These are phyloP conservation scores for Phylloscopus trochiloides DNA, from an alignment of 2,113 vertebrate genomes.

Conservation along the genomic window DNA sequence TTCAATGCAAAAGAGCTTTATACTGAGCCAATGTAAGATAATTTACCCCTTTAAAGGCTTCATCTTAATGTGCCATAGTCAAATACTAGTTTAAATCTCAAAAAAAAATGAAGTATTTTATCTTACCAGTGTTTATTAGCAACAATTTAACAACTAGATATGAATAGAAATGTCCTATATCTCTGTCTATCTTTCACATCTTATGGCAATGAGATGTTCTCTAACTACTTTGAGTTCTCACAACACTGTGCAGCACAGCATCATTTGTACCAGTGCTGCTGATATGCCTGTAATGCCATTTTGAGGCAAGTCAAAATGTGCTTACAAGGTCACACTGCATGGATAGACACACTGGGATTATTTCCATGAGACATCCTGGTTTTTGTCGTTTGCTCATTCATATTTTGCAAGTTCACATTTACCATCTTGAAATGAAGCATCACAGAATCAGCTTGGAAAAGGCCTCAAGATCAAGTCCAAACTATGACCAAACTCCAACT, in stretches of 20 bases:
- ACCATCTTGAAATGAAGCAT: not conserved
- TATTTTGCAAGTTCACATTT: not conserved
- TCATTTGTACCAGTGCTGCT: not conserved
- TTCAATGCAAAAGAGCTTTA: not conserved
- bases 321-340: not conserved
- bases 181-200: not conserved
- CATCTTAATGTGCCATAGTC: not conserved
- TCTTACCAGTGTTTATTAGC: not conserved
- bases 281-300: not conserved
- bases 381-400: not conserved
- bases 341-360: not conserved
- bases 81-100: not conserved
- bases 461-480: not conserved
- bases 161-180: not conserved
- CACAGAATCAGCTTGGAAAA: not conserved
- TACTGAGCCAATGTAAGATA: not conserved
- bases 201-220: rapidly evolving
- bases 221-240: not conserved
- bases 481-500: not conserved
- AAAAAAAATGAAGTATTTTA: not conserved
- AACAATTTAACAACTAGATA: not conserved
- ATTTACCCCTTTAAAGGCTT: not conserved
- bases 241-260: not conserved
- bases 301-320: not conserved
- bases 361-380: not conserved